Conservation (phyloP, 2,888 invertebrate genomes). For the Drosophila pseudotakahashii region DNA sequence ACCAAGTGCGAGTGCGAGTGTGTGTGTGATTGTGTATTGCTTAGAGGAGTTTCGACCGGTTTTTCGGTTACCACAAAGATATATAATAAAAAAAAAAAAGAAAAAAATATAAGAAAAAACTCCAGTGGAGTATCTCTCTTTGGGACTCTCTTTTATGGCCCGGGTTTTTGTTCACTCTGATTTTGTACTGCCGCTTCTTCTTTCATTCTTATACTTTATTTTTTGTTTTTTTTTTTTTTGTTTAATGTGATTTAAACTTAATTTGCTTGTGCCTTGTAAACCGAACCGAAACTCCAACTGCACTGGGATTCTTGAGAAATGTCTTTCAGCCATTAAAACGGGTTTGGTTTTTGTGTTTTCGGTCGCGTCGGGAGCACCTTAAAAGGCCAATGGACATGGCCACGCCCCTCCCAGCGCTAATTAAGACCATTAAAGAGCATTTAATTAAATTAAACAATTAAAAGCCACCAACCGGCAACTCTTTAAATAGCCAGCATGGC, state of each 20-base stretch:
- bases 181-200: slow-evolving; percentile 32
- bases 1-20: slow-evolving; percentile 11
- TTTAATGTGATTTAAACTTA: slow-evolving; percentile 48
- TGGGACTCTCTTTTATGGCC: slow-evolving; percentile 42
- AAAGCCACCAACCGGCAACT: slow-evolving; percentile 46
- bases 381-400: slow-evolving; percentile 56
- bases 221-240: background rate
- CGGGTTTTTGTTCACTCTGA: slow-evolving; percentile 39
- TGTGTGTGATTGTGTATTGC: slow-evolving; percentile 25
- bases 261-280: slow-evolving; percentile 43
- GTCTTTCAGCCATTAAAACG: slow-evolving; percentile 37
- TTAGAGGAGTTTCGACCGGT: slow-evolving; percentile 42
- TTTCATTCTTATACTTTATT: slow-evolving; percentile 34
- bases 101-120: background rate
- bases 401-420: slow-evolving; percentile 49
- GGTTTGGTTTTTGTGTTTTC: slow-evolving; percentile 29
- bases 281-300: slow-evolving; percentile 34
- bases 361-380: slow-evolving; percentile 38
- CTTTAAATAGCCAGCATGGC: slow-evolving; percentile 63
- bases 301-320: slow-evolving; percentile 53
- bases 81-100: slow-evolving; percentile 16
- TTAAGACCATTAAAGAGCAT: slow-evolving; percentile 73
- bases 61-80: slow-evolving; percentile 24
- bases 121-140: slow-evolving; percentile 24
- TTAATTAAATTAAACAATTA: slow-evolving; percentile 80